Percentiles rank a stretch among this genome's conserved stretches.
Evolutionary conservation across 2,797 vertebrate genomes (phyloP).

Genomic region (Malacoraja senta): DNA sequence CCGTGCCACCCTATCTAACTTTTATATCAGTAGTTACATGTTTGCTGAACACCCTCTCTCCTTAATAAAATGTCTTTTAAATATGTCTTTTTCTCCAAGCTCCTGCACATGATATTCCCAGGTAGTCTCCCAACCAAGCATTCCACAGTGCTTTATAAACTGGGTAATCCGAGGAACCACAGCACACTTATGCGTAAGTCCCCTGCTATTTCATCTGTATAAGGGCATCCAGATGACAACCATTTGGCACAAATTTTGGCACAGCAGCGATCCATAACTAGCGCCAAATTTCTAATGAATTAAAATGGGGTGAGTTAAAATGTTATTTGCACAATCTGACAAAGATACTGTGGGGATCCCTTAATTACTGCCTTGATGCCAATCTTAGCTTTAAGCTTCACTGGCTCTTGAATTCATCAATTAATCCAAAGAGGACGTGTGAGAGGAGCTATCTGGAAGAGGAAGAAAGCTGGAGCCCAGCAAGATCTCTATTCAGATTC

Average conservation of each 20-base stretch:
- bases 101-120: no score
- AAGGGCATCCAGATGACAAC: neutral
- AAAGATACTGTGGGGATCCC: neutral
- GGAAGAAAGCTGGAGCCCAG: neutral
- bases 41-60: neutral
- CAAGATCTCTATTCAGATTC: neutral
- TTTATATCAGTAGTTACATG: neutral
- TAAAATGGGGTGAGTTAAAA: neutral
- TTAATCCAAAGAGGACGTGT: neutral
- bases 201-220: neutral
- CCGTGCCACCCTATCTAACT: neutral
- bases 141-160: no score
- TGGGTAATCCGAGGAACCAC: no score
- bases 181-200: no score
- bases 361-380: neutral
- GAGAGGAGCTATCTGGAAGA: no score
- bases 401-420: neutral
- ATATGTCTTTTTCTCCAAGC: no score
- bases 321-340: neutral
- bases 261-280: neutral
- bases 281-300: conserved; percentile 11
- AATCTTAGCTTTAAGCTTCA: neutral
- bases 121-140: no score
- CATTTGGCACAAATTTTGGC: neutral
- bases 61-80: no score